Conservation (phyloP, 1,140 invertebrate species). For the Melanaphis sacchari region DNA sequence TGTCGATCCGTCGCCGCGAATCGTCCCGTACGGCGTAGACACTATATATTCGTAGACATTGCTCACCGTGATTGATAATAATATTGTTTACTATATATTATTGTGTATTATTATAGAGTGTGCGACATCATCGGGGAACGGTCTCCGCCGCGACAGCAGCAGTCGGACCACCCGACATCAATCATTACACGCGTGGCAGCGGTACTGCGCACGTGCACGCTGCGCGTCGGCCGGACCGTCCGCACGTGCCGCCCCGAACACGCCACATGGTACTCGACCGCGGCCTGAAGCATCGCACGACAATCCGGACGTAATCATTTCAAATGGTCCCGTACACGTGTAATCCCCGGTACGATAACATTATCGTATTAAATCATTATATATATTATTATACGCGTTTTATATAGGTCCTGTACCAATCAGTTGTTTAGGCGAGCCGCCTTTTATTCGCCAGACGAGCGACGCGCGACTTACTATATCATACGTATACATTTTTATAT, state of each 20-base stretch:
- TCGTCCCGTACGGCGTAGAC: not conserved
- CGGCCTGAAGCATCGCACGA: not conserved
- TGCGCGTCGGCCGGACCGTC: not conserved
- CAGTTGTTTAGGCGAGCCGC: no score
- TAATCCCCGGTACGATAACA: not conserved
- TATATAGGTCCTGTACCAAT: not conserved
- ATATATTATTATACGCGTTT: not conserved
- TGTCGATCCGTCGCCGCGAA: no score
- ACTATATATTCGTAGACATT: not conserved
- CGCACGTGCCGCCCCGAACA: constrained; percentile 4
- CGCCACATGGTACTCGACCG: constrained; percentile 24
- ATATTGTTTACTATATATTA: not conserved
- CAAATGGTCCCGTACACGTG: not conserved
- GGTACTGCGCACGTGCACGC: not conserved
- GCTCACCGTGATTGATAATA: not conserved
- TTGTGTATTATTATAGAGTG: not conserved
- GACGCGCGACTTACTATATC: not conserved
- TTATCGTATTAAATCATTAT: constrained; percentile 4
- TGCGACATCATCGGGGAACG: not conserved
- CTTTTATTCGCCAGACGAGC: not conserved
- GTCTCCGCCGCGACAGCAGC: not conserved
- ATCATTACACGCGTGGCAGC: constrained; percentile 2
- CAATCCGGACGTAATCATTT: constrained; percentile 9
- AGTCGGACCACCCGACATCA: constrained; percentile 28
- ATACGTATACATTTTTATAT: no score